Evolutionary conservation across 2,113 vertebrate species (phyloP).

Genomic region (Tetraodon nigroviridis): DNA sequence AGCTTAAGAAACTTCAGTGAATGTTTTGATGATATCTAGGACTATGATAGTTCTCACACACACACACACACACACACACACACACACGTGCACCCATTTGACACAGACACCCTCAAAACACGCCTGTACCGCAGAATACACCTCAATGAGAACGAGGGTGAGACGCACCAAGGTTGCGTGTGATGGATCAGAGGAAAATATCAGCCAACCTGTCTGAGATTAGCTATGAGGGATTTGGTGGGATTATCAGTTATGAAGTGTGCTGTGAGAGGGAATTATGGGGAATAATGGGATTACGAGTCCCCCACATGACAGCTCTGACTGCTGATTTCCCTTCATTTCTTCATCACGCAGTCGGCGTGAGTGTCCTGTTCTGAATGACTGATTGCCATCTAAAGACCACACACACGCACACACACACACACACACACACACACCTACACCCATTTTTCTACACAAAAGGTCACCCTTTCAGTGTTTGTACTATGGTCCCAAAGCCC

Average conservation of each 20-base stretch:
- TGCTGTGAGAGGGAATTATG: conserved; percentile 37
- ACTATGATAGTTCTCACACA: conserved; percentile 30
- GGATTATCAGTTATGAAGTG: conserved; percentile 49
- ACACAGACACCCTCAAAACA: not conserved
- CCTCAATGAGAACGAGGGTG: not conserved
- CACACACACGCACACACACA: not conserved
- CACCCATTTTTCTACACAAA: not conserved
- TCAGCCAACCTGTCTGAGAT: conserved; percentile 26
- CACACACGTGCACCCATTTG: not conserved
- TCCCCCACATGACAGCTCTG: conserved; percentile 39
- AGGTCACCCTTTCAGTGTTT: conserved; percentile 16
- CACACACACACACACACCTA: not conserved
- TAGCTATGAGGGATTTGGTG: conserved; percentile 30
- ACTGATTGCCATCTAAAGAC: conserved; percentile 6
- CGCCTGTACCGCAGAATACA: not conserved
- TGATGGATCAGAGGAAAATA: conserved; percentile 28
- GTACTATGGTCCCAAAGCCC: conserved; percentile 12
- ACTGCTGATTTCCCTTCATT: conserved; percentile 11
- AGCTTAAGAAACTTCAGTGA: conserved; percentile 24
- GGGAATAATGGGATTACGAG: conserved; percentile 40
- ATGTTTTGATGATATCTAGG: conserved; percentile 19
- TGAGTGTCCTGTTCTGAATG: conserved; percentile 1
- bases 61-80: not conserved
- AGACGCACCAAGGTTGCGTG: conserved; percentile 2
- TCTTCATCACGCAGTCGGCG: not conserved